phyloP scores from a whole-genome alignment of 2,888 invertebrate species.

The Sinhomidia bicolor region DNA sequence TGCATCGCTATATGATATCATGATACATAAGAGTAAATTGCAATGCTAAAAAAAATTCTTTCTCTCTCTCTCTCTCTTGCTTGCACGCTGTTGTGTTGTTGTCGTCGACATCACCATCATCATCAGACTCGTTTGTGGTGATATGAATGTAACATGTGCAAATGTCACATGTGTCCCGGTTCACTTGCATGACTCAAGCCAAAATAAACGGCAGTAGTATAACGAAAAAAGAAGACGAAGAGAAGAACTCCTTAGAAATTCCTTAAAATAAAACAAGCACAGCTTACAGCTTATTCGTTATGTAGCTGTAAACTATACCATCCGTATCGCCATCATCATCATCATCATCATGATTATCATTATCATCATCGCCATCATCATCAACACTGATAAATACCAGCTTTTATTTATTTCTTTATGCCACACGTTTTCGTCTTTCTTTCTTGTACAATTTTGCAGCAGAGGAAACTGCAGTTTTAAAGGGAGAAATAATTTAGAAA shows the following conservation, averaged over 20 bases:
- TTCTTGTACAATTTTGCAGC: neutral
- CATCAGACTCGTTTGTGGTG: constrained; percentile 52
- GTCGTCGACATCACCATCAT: constrained; percentile 39
- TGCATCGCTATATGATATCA: neutral
- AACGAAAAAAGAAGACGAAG: neutral
- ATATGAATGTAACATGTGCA: constrained; percentile 70
- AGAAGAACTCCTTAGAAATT: constrained; percentile 9
- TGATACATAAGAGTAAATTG: neutral
- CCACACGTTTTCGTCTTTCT: neutral
- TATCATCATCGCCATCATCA: neutral
- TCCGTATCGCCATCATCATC: neutral
- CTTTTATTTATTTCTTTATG: neutral
- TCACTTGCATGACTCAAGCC: constrained; percentile 56
- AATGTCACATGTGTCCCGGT: constrained; percentile 74
- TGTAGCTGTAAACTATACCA: neutral
- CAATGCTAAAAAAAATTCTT: neutral
- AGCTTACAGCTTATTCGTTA: neutral
- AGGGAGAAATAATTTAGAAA: neutral
- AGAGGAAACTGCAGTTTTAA: neutral
- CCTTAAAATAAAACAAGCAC: constrained; percentile 12
- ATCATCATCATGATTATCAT: too few species aligned
- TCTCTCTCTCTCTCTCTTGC: neutral
- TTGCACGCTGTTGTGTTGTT: constrained; percentile 15
- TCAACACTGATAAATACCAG: too few species aligned
- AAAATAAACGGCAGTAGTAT: constrained; percentile 29